Percentiles rank a stretch among this genome's conserved stretches.
Conservation (phyloP, 2,113 vertebrate genomes). For the Stomatorhinus ivindoensis region DNA sequence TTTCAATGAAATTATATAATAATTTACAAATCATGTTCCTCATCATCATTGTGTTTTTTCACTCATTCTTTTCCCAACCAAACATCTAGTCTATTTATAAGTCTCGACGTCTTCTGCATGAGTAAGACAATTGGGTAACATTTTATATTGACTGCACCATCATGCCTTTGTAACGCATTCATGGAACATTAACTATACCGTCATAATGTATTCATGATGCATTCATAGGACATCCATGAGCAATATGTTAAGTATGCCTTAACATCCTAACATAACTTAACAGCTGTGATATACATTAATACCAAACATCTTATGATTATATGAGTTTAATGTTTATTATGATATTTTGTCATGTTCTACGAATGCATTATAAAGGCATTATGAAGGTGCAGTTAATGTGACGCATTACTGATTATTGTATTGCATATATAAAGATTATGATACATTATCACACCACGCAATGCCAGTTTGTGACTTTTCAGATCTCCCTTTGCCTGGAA, state of each 20-base stretch:
- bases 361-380: neutral
- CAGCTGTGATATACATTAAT: neutral
- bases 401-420: neutral
- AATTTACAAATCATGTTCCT: neutral
- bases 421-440: neutral
- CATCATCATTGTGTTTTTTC: neutral
- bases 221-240: neutral
- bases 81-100: neutral
- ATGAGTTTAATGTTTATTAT: neutral
- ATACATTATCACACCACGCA: neutral
- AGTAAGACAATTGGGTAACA: neutral
- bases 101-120: neutral
- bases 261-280: neutral
- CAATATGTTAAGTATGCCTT: neutral
- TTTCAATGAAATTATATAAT: neutral
- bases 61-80: neutral
- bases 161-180: neutral
- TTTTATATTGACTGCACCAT: neutral
- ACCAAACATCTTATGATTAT: neutral
- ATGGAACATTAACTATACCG: neutral
- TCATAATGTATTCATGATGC: neutral
- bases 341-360: neutral
- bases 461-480: neutral
- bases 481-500: neutral
- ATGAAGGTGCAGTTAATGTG: neutral